Percentiles rank a stretch among this genome's conserved stretches.
Evolutionary conservation across 1,140 invertebrate species (phyloP).

Genomic region (Bactericera cockerelli): DNA sequence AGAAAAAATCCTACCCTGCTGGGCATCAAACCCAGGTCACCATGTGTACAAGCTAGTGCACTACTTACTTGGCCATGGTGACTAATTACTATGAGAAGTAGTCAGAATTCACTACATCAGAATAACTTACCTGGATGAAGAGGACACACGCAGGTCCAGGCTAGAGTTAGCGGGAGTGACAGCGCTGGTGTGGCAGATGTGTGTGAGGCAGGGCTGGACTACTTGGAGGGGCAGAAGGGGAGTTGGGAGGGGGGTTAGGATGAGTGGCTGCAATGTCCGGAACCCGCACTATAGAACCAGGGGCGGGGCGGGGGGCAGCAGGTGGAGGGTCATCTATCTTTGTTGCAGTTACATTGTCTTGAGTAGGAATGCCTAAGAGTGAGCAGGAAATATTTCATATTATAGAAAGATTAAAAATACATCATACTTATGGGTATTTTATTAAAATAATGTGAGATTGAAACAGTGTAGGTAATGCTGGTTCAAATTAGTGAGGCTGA

Average conservation of each 20-base stretch:
- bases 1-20: too few species aligned
- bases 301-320: slow-evolving; percentile 32
- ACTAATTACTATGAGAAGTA: too few species aligned
- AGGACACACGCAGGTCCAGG: slow-evolving; percentile 48
- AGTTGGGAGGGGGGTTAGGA: slow-evolving; percentile 19
- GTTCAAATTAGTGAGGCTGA: too few species aligned
- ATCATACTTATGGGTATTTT: too few species aligned
- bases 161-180: slow-evolving; percentile 63
- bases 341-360: slow-evolving; percentile 24
- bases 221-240: slow-evolving; percentile 17
- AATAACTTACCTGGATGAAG: slow-evolving; percentile 32
- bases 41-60: too few species aligned
- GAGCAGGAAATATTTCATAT: too few species aligned
- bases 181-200: slow-evolving; percentile 20
- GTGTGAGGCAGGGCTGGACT: slow-evolving; percentile 15
- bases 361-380: slow-evolving; percentile 28
- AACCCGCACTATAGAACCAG: slow-evolving; percentile 37
- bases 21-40: too few species aligned
- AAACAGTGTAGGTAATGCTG: too few species aligned
- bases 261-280: slow-evolving; percentile 25
- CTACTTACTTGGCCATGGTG: too few species aligned
- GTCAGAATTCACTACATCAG: too few species aligned
- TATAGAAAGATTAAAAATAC: too few species aligned
- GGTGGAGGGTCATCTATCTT: slow-evolving; percentile 24
- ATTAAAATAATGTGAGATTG: too few species aligned